Base-by-base conservation (phyloP, 2,888 invertebrate species). In the Polyommatus iphigenia region DNA sequence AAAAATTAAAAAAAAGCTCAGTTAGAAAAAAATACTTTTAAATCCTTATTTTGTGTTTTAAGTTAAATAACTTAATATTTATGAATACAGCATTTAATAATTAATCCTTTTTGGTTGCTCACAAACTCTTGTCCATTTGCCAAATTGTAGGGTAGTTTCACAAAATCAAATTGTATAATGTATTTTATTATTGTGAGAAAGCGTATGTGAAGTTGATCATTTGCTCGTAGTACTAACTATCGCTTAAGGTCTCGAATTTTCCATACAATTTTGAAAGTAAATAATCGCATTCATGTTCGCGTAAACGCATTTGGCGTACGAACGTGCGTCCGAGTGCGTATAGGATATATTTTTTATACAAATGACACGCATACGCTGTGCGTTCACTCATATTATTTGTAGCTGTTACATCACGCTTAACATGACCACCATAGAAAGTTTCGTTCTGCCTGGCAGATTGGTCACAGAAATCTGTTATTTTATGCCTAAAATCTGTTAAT, bases 161-260 rank as follows among this genome's bases (percentile, higher is more conserved):
- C 0, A 54, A 54, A 54, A 7, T 59, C n/a, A 6, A 57, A 59
- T 59, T 3, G 8, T 20, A 20, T n/a, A 54, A 54, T 67, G 67
- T 67, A 75, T 75, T 75, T 75, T 75, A 54, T 20, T 54, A 15
- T 75, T 29, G 75, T 75, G 75, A 75, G 13, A 54, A 20, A 32
- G 29, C 54, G 75, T 54, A 13, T 20, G 50, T 54, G n/a, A 50
- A 54, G 85, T 82, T 87, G 86, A 84, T 81, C 82, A 83, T 84
- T 86, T 85, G 80, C 15, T 67, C 13, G 67, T 67, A 29, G 20
- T 54, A 54, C 18, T 18, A 50, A 50, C 15, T 59, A 0, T 59
- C 8, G n/a, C 8, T n/a, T n/a, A 57, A 18, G 57, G 13, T 50
- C 50, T 50, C 50, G 50, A 50, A 13, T 59, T 15, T 59, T 18